Conservation (phyloP, 2,888 invertebrate species). For the Synanthedon andrenaeformis region DNA sequence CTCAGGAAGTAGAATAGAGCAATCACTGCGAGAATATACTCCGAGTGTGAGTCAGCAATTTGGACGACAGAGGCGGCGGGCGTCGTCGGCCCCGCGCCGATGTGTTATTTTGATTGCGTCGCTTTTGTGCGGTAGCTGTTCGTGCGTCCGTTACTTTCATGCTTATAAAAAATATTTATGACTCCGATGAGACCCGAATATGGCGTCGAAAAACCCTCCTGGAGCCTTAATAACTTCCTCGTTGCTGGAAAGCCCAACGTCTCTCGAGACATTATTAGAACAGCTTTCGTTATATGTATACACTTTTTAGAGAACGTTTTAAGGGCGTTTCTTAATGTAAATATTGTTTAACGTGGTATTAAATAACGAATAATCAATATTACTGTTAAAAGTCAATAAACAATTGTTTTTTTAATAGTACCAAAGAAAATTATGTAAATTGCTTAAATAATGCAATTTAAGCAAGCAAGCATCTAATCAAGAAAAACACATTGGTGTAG, state of each 20-base stretch:
- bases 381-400: too few relatives aligned
- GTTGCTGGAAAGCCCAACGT: slow-evolving; percentile 17
- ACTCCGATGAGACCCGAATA: slow-evolving; percentile 34
- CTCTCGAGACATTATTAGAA: slow-evolving; percentile 23
- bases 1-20: slow-evolving; percentile 54
- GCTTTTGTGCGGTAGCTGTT: slow-evolving; percentile 50
- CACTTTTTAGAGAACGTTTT: not conserved
- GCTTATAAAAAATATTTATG: slow-evolving; percentile 47
- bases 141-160: slow-evolving; percentile 38
- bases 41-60: slow-evolving; percentile 25
- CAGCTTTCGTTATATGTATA: slow-evolving; percentile 11
- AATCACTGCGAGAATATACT: slow-evolving; percentile 46
- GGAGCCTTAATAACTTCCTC: slow-evolving; percentile 32
- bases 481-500: too few relatives aligned
- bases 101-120: slow-evolving; percentile 64
- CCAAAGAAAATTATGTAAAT: too few relatives aligned
- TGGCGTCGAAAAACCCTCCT: slow-evolving; percentile 29
- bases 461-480: too few relatives aligned
- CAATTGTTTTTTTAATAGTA: too few relatives aligned
- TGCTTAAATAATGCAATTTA: too few relatives aligned
- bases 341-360: too few relatives aligned
- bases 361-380: too few relatives aligned
- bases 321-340: not conserved
- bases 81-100: slow-evolving; percentile 28
- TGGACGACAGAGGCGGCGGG: slow-evolving; percentile 61